phyloP scores from a whole-genome alignment of 2,888 invertebrate genomes.

The Uloborus plumipes region DNA sequence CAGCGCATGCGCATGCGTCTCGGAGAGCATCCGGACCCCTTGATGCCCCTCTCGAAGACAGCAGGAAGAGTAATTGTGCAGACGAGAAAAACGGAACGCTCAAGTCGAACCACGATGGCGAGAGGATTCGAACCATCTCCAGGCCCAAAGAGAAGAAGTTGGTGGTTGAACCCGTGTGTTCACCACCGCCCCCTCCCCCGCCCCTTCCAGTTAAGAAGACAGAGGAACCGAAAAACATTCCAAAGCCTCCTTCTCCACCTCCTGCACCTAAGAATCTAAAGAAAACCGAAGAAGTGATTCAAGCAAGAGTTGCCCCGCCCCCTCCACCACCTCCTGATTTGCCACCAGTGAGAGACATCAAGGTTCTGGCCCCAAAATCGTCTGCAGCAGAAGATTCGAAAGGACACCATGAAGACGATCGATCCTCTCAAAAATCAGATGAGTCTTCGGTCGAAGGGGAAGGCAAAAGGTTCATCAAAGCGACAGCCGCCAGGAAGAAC shows the following conservation, averaged over 20 bases:
- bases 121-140: neutral
- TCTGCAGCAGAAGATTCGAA: slow-evolving; percentile 68
- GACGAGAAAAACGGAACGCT: slow-evolving; percentile 31
- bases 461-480: slow-evolving; percentile 46
- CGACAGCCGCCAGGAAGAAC: slow-evolving; percentile 26
- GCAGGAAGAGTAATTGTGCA: slow-evolving; percentile 17
- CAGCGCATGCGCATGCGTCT: slow-evolving; percentile 42
- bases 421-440: slow-evolving; percentile 45
- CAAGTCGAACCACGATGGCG: slow-evolving; percentile 1
- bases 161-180: slow-evolving; percentile 1
- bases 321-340: slow-evolving; percentile 60
- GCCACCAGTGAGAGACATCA: slow-evolving; percentile 11
- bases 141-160: slow-evolving; percentile 25
- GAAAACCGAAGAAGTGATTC: neutral
- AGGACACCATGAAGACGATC: slow-evolving; percentile 43
- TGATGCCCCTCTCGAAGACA: slow-evolving; percentile 60
- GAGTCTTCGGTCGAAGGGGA: slow-evolving; percentile 48
- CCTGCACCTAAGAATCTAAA: slow-evolving; percentile 21
- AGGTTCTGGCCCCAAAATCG: neutral
- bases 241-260: slow-evolving; percentile 46
- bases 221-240: slow-evolving; percentile 12
- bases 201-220: slow-evolving; percentile 23
- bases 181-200: slow-evolving; percentile 42
- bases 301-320: slow-evolving; percentile 41
- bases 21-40: slow-evolving; percentile 57